Evolutionary conservation across 2,888 invertebrate genomes (phyloP).

Genomic region (Plebejus melissa): DNA sequence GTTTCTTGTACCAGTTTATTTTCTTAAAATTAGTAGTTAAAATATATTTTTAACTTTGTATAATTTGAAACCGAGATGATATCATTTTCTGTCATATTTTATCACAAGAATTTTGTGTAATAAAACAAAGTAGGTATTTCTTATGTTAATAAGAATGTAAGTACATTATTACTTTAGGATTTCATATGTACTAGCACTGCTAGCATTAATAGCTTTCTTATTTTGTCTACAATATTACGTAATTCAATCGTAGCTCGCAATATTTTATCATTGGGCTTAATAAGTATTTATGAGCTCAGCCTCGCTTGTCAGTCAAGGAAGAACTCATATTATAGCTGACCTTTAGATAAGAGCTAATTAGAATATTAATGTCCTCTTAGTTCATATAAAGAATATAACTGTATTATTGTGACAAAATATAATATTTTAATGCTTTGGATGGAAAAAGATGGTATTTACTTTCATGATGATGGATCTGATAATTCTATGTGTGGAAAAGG

Average conservation of each 20-base stretch:
- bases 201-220: conserved; percentile 6
- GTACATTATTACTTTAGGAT: background rate
- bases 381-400: background rate
- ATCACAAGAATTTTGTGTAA: background rate
- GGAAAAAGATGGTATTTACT: background rate
- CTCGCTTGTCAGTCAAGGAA: conserved; percentile 25
- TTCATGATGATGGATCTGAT: no score
- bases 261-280: conserved; percentile 27
- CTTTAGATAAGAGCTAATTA: conserved; percentile 17
- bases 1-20: background rate
- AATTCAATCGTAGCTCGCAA: conserved; percentile 30
- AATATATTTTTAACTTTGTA: background rate
- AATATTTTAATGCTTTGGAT: background rate
- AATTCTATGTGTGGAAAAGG: no score
- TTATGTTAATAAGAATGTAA: background rate
- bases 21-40: background rate
- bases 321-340: conserved; percentile 15
- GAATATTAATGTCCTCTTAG: conserved; percentile 1
- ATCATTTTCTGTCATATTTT: conserved; percentile 1
- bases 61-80: background rate
- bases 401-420: background rate
- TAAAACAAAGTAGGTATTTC: background rate
- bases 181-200: background rate
- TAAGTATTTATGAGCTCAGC: conserved; percentile 25
- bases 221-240: conserved; percentile 13